A percentile compares a stretch with the other conserved stretches of the same genome.
These are phyloP conservation scores for Furcula furcula DNA, from an alignment of 2,888 invertebrate genomes.

Conservation along the genomic window DNA sequence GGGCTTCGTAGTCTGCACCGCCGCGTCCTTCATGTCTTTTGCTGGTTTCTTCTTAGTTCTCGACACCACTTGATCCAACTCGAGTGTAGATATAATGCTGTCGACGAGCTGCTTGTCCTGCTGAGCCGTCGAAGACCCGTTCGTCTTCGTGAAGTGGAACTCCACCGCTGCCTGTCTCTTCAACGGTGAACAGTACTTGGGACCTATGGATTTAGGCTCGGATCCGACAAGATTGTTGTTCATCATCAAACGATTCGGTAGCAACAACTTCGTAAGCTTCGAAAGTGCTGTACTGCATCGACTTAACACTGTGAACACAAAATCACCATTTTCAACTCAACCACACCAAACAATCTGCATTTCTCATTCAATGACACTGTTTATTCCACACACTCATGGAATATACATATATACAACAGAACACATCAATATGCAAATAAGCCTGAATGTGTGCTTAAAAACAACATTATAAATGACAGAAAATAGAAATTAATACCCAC, in stretches of 20 bases:
- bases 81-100: constrained; percentile 56
- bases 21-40: constrained; percentile 59
- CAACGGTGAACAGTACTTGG: constrained; percentile 66
- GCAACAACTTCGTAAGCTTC: constrained; percentile 50
- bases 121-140: constrained; percentile 34
- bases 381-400: too few relatives aligned
- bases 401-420: neutral
- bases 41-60: constrained; percentile 50
- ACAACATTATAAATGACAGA: neutral
- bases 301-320: constrained; percentile 67
- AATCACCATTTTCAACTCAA: constrained; percentile 29
- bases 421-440: neutral
- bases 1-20: constrained; percentile 60
- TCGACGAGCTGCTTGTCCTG: constrained; percentile 68
- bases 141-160: constrained; percentile 59
- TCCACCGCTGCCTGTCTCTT: constrained; percentile 61
- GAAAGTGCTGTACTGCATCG: constrained; percentile 61
- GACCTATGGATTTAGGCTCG: constrained; percentile 46
- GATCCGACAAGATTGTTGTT: constrained; percentile 41
- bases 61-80: constrained; percentile 52
- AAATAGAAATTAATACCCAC: constrained; percentile 44
- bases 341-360: too few relatives aligned
- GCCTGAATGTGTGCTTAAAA: too few relatives aligned
- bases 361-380: too few relatives aligned
- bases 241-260: constrained; percentile 61